A percentile compares a stretch with the other conserved stretches of the same genome.
phyloP scores from a whole-genome alignment of 1,140 invertebrate genomes.

The Trichonephila clavipes region DNA sequence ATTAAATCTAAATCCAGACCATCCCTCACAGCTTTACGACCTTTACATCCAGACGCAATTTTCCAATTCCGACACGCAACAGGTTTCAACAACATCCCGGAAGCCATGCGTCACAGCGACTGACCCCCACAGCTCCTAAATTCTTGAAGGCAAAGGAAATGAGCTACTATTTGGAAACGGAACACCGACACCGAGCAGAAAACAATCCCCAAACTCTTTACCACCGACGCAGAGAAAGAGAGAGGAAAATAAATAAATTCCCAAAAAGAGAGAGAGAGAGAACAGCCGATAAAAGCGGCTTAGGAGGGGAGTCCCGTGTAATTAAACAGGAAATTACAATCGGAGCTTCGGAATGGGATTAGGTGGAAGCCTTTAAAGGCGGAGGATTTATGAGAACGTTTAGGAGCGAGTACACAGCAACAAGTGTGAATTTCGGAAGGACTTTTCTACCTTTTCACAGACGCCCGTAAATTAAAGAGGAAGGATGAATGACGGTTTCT shows the following conservation, averaged over 20 bases:
- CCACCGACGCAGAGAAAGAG: not conserved
- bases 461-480: constrained; percentile 51
- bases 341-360: constrained; percentile 67
- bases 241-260: constrained; percentile 53
- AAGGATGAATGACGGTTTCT: constrained; percentile 54
- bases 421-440: constrained; percentile 67
- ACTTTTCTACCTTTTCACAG: constrained; percentile 62
- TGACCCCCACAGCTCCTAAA: constrained; percentile 44
- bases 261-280: constrained; percentile 19
- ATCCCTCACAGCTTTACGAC: constrained; percentile 11
- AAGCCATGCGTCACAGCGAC: constrained; percentile 32
- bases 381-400: constrained; percentile 60
- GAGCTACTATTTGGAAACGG: constrained; percentile 56
- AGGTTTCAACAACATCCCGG: constrained; percentile 18
- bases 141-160: constrained; percentile 64
- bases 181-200: constrained; percentile 30
- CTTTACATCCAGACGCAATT: not conserved
- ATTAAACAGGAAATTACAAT: constrained; percentile 75
- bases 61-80: constrained; percentile 25
- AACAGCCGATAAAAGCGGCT: constrained; percentile 66
- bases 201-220: constrained; percentile 14
- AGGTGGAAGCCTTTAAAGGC: constrained; percentile 33
- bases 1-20: constrained; percentile 13
- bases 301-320: constrained; percentile 56
- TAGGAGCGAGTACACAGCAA: constrained; percentile 31